A percentile compares a stretch with the other conserved stretches of the same genome.
Evolutionary conservation across 1,140 invertebrate species (phyloP).

Genomic region (Camponotus pennsylvanicus): DNA sequence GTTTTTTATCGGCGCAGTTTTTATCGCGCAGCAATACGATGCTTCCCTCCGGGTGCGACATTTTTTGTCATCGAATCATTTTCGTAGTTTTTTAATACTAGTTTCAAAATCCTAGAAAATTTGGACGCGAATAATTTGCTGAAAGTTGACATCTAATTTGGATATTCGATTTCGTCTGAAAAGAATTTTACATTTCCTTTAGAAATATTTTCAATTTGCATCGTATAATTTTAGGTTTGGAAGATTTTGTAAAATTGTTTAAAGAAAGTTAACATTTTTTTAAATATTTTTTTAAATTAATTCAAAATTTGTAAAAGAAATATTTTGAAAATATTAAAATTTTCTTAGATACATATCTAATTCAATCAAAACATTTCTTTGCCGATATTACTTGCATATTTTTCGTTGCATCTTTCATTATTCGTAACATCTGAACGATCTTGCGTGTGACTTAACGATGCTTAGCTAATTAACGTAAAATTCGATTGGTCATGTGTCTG

Average conservation of each 20-base stretch:
- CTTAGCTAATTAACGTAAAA: slow-evolving; percentile 83
- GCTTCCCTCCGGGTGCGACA: slow-evolving; percentile 20
- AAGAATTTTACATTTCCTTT: background rate
- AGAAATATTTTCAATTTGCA: background rate
- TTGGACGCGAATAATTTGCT: slow-evolving; percentile 33
- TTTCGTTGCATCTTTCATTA: slow-evolving; percentile 76
- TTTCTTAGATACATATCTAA: background rate
- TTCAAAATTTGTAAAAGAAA: background rate
- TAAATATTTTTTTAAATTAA: background rate
- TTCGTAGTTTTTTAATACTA: slow-evolving; percentile 33
- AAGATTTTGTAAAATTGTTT: background rate
- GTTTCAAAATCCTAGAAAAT: slow-evolving; percentile 50
- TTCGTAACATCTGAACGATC: slow-evolving; percentile 66
- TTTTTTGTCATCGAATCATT: slow-evolving; percentile 41
- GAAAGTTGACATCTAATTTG: slow-evolving; percentile 25
- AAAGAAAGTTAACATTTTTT: too few species aligned
- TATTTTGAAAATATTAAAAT: background rate
- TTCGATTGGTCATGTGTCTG: slow-evolving; percentile 79
- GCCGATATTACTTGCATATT: slow-evolving; percentile 32
- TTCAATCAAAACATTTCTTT: slow-evolving; percentile 25
- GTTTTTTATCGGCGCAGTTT: slow-evolving; percentile 21
- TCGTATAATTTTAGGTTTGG: background rate
- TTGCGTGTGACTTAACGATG: slow-evolving; percentile 81
- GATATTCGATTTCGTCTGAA: background rate
- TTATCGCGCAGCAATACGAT: background rate